A percentile compares a stretch with the other conserved stretches of the same genome.
Evolutionary conservation across 2,797 vertebrate genomes (phyloP).

Genomic region (Eulemur rubriventer): DNA sequence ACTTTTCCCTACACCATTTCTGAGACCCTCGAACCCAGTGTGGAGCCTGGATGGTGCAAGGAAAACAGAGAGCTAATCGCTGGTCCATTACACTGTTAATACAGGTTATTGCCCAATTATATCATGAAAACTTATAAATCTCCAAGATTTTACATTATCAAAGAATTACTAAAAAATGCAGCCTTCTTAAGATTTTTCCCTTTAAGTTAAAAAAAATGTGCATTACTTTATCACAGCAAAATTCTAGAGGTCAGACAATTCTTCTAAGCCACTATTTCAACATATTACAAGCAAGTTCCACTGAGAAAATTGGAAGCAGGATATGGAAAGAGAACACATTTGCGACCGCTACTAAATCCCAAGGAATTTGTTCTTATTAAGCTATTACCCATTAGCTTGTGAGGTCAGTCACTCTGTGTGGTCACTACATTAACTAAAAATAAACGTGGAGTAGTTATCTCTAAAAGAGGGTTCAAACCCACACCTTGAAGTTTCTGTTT

Average conservation of each 20-base stretch:
- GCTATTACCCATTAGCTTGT: not conserved
- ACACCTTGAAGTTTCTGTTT: not conserved
- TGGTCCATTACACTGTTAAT: not conserved
- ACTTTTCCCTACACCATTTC: not conserved
- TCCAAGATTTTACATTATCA: not conserved
- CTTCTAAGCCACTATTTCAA: not conserved
- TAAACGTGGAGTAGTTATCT: not conserved
- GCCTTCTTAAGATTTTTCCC: not conserved
- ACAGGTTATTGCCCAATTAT: not conserved
- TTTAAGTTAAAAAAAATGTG: not conserved
- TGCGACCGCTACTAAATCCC: not conserved
- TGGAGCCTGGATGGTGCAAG: rapidly evolving
- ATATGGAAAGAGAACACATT: not conserved
- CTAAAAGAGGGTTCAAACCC: not conserved
- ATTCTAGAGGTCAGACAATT: not conserved
- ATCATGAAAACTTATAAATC: not conserved
- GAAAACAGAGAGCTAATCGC: not conserved
- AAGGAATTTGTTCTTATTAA: not conserved
- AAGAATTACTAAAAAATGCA: not conserved
- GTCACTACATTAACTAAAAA: not conserved
- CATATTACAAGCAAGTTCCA: not conserved
- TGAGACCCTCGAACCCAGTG: not conserved
- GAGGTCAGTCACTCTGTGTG: not conserved
- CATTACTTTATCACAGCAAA: not conserved
- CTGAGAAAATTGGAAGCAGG: not conserved